Base-by-base conservation (phyloP, 2,888 invertebrate species). In the Pardosa pseudoannulata region DNA sequence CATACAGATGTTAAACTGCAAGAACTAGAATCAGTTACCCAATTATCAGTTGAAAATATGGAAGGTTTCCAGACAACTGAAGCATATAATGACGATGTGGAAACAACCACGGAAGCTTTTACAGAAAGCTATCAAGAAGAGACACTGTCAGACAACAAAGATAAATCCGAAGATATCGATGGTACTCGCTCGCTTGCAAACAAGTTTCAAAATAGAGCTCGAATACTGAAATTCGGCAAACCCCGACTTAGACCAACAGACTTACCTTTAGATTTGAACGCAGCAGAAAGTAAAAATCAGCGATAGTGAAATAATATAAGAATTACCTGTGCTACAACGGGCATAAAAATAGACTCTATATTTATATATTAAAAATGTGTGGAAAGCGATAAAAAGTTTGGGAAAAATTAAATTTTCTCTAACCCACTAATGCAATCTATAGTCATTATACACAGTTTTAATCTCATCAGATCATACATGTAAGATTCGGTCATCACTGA, bases 221-320 rank as follows among this genome's bases (percentile, higher is more conserved):
- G 85, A 1, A 41, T 85, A n/a, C 78, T 85, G n/a, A 85, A 85
- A 31, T 85, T 85, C 32, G 85, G 85, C 11, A 85, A 85, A 32
- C 85, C 85, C 11, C 73, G 74, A 27, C 70, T 79, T 1, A 79
- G 68, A 28, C 62, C 62, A 6, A 79, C 79, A 0, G 41, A 67
- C n/a, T 68, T 68, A 0, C 76, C 82, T 13, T 27, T 62, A 31
- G 70, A 81, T 16, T 31, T 81, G 16, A 76, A 83, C 29, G 71
- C 31, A 11, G 76, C 76, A 19, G 75, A 75, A 23, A 82, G 81
- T n/a, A 56, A 62, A 62, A 23, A 6, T 46, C 19, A n/a, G 29
- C 72, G 62, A 9, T 36, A 36, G 36, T 36, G n/a, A n/a, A n/a
- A n/a, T n/a, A n/a, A n/a, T n/a, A n/a, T n/a, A n/a, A n/a, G n/a